Conservation (phyloP, 2,888 invertebrate genomes). For the Tachystola acroxantha region DNA sequence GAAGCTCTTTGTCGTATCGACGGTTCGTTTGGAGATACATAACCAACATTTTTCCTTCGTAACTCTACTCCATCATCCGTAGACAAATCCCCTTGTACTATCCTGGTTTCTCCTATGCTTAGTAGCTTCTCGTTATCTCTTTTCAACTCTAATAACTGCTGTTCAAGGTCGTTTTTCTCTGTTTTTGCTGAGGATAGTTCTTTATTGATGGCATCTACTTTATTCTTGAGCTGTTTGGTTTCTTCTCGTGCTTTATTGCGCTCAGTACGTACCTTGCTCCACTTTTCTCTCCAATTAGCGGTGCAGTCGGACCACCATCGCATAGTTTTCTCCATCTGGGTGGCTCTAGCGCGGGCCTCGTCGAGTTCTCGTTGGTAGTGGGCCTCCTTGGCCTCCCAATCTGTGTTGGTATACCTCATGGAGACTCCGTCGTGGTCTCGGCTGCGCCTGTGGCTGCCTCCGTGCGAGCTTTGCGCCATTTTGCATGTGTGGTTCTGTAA, state of each 20-base stretch:
- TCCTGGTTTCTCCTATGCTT: slow-evolving; percentile 64
- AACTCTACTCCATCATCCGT: slow-evolving; percentile 63
- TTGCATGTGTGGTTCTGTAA: slow-evolving; percentile 27
- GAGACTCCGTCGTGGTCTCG: slow-evolving; percentile 81
- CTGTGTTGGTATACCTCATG: slow-evolving; percentile 82
- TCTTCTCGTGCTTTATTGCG: slow-evolving; percentile 96
- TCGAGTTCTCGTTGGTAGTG: slow-evolving; percentile 88
- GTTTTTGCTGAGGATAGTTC: slow-evolving; percentile 85
- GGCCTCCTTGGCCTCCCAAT: slow-evolving; percentile 89
- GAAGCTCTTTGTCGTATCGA: slow-evolving; percentile 58
- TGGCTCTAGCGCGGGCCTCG: slow-evolving; percentile 94
- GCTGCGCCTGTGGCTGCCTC: slow-evolving; percentile 80
- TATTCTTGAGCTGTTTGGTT: slow-evolving; percentile 87
- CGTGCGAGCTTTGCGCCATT: slow-evolving; percentile 83
- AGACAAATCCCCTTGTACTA: slow-evolving; percentile 54
- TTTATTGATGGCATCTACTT: slow-evolving; percentile 87
- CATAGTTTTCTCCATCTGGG: slow-evolving; percentile 99
- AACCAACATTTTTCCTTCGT: slow-evolving; percentile 50
- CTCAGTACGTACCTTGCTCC: slow-evolving; percentile 95
- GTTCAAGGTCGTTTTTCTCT: slow-evolving; percentile 87
- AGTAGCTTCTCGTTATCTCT: slow-evolving; percentile 89
- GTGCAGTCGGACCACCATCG: slow-evolving; percentile 99
- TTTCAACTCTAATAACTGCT: slow-evolving; percentile 86
- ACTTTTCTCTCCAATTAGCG: slow-evolving; percentile 97
- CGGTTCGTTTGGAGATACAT: slow-evolving; percentile 52